These are phyloP conservation scores for Callaeas wilsoni DNA, from an alignment of 2,113 vertebrate species.

Conservation along the genomic window DNA sequence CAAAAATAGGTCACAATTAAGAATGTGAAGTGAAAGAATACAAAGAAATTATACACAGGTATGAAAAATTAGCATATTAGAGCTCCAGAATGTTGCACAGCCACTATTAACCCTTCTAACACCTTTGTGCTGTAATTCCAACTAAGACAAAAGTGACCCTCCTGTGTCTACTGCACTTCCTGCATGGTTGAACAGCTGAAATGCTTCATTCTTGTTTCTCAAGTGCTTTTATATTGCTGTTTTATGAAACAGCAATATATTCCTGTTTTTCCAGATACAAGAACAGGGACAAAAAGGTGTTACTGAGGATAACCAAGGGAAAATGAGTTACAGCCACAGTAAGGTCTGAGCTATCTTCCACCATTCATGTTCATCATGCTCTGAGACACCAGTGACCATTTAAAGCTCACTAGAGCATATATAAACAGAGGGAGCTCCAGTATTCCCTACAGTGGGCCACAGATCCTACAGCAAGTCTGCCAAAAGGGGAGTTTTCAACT, in stretches of 20 bases:
- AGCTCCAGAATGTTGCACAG: background rate
- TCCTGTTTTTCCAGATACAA: background rate
- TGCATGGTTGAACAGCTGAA: background rate
- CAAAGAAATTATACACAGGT: background rate
- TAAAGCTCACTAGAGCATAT: background rate
- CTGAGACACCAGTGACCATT: background rate
- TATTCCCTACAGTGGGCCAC: background rate
- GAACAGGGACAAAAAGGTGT: background rate
- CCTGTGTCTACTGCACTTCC: background rate
- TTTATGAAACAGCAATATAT: background rate
- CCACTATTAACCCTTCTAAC: background rate
- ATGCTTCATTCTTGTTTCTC: background rate
- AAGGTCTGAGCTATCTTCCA: background rate
- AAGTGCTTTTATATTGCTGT: background rate
- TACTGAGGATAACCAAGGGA: background rate
- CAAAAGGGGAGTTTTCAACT: background rate
- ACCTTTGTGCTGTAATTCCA: background rate
- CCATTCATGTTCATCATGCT: background rate
- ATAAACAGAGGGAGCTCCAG: background rate
- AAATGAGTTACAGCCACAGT: background rate
- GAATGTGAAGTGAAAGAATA: background rate
- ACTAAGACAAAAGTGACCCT: background rate
- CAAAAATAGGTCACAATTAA: conserved; percentile 17
- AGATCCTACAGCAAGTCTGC: background rate
- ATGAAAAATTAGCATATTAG: background rate